These are phyloP conservation scores for Picathartes gymnocephalus DNA, from an alignment of 2,113 vertebrate species.

Conservation along the genomic window DNA sequence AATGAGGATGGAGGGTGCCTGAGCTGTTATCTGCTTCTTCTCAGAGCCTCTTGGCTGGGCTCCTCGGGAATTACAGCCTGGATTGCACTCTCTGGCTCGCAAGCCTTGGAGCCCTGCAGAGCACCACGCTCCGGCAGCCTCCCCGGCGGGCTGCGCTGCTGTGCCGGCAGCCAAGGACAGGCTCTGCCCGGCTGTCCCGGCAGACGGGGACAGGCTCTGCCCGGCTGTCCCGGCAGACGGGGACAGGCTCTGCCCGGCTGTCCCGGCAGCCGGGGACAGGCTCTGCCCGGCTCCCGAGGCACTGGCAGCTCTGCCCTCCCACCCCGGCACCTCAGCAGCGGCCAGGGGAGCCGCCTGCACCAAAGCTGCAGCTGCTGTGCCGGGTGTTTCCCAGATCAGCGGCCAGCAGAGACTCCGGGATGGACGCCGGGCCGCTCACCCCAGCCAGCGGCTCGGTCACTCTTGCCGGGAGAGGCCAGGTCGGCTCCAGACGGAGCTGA, in stretches of 20 bases:
- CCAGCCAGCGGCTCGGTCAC: rapidly evolving
- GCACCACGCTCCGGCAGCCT: not conserved
- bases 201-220: not conserved
- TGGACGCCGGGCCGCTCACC: rapidly evolving
- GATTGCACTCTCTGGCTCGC: not conserved
- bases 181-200: not conserved
- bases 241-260: not conserved
- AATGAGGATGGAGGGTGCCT: conserved; percentile 18
- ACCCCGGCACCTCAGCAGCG: rapidly evolving
- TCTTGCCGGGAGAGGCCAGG: rapidly evolving
- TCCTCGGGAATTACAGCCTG: not conserved
- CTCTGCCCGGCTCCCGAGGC: not conserved
- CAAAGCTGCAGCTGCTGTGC: not conserved
- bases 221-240: not conserved
- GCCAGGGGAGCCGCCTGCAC: not conserved
- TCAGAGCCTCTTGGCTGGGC: not conserved
- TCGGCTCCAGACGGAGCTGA: not conserved
- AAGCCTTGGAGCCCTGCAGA: not conserved
- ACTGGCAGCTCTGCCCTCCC: not conserved
- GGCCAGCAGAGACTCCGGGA: rapidly evolving
- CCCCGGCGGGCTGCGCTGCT: not conserved
- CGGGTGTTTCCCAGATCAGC: rapidly evolving
- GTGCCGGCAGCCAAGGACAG: not conserved
- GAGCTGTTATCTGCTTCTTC: not conserved
- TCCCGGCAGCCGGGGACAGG: not conserved